These are phyloP conservation scores for Muntiacus muntjak DNA, from an alignment of 2,113 vertebrate genomes.

Conservation along the genomic window DNA sequence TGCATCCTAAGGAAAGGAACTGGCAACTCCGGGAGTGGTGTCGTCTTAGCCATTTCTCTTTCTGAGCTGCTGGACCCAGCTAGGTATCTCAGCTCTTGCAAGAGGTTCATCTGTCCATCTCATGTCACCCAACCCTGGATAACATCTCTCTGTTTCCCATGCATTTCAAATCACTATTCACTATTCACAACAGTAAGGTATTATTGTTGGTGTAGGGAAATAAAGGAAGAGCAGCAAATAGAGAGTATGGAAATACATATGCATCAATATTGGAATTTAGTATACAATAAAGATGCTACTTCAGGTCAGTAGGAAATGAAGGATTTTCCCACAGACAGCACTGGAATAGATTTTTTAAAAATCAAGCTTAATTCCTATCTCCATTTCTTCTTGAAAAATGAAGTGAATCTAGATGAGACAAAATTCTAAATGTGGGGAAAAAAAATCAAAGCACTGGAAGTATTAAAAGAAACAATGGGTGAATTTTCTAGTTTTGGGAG, in stretches of 20 bases:
- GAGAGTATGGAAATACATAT: neutral
- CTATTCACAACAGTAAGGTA: neutral
- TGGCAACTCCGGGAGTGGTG: rapidly evolving
- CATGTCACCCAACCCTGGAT: neutral
- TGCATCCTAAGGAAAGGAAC: neutral
- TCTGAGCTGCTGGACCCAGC: neutral
- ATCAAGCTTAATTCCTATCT: neutral
- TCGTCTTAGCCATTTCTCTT: neutral
- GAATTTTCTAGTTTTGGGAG: neutral
- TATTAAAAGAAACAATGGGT: neutral
- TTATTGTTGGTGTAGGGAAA: neutral
- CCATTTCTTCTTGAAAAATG: neutral
- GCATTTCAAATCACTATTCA: neutral
- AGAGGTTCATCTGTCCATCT: neutral
- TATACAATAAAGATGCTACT: neutral
- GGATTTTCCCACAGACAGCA: neutral
- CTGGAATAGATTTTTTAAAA: neutral
- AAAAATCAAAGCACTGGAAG: neutral
- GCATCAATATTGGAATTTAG: neutral
- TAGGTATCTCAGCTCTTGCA: neutral
- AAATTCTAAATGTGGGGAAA: neutral
- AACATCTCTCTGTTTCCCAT: neutral
- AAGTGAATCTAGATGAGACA: neutral
- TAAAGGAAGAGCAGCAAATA: neutral
- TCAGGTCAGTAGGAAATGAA: neutral